phyloP scores from a whole-genome alignment of 1,140 invertebrate species.

The Aphelenchoides fujianensis region DNA sequence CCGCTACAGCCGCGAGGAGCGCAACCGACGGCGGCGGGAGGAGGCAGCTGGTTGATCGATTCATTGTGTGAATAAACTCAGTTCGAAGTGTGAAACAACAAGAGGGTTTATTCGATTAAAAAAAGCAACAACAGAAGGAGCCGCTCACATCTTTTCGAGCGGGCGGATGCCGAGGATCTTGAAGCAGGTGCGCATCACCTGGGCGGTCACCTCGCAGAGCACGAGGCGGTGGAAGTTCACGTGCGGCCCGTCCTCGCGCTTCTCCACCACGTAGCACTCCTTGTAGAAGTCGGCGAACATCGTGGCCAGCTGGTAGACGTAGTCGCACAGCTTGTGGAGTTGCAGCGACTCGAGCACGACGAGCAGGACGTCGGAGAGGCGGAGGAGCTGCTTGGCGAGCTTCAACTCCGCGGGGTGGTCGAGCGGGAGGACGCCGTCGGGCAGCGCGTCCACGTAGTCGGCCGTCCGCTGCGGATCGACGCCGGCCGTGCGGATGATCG shows the following conservation, averaged over 20 bases:
- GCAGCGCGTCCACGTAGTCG: constrained; percentile 29
- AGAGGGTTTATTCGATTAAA: too few species aligned
- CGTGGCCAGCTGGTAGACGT: constrained; percentile 86
- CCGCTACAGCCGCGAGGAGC: neutral
- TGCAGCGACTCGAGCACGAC: constrained; percentile 79
- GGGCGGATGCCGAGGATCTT: constrained; percentile 85
- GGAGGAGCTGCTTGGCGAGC: constrained; percentile 75
- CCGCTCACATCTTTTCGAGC: constrained; percentile 79
- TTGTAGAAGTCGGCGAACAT: constrained; percentile 96
- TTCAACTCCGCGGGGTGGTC: constrained; percentile 91
- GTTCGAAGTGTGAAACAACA: too few species aligned
- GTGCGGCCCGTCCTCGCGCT: constrained; percentile 69
- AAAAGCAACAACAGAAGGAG: constrained; percentile 14
- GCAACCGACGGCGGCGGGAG: neutral
- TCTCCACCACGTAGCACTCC: constrained; percentile 90
- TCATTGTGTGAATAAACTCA: too few species aligned
- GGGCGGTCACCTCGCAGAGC: constrained; percentile 85
- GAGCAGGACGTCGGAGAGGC: constrained; percentile 73
- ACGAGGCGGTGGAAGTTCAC: constrained; percentile 82
- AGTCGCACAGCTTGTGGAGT: constrained; percentile 80
- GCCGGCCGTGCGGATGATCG: neutral
- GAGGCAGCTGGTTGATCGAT: neutral
- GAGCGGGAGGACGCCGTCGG: constrained; percentile 65
- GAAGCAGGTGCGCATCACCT: constrained; percentile 80
- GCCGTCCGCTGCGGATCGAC: constrained; percentile 20